Conservation (phyloP, 2,797 vertebrate genomes). For the Phoebastria nigripes region DNA sequence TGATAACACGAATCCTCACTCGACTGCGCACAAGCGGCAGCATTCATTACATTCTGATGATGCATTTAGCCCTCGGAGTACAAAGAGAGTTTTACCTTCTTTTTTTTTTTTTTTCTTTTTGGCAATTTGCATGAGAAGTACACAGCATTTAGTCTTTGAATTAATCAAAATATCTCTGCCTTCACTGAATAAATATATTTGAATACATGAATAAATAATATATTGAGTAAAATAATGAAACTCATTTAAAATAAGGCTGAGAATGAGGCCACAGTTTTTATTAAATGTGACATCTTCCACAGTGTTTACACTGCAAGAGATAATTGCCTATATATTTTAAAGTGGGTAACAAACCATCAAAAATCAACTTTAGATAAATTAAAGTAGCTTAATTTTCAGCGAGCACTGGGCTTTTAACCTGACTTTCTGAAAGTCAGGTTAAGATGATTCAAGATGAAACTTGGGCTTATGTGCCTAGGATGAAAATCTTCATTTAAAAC, state of each 20-base stretch:
- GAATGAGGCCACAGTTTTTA: constrained; percentile 40
- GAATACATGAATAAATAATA: constrained; percentile 54
- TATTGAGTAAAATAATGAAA: constrained; percentile 50
- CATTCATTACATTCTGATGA: constrained; percentile 25
- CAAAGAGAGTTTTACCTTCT: constrained; percentile 5
- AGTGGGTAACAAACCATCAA: constrained; percentile 19
- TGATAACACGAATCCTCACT: not conserved
- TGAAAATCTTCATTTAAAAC: constrained; percentile 24
- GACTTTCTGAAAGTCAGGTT: not conserved
- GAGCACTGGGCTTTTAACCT: not conserved
- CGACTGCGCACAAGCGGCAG: not conserved
- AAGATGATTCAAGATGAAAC: not conserved
- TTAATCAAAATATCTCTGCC: constrained; percentile 53
- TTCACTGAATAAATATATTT: constrained; percentile 49
- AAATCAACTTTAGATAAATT: constrained; percentile 5
- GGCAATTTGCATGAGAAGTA: constrained; percentile 34
- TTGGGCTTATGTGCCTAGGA: not conserved
- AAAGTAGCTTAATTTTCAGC: constrained; percentile 30
- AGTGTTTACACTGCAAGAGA: constrained; percentile 34
- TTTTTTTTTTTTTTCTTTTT: not conserved
- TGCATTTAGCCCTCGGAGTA: not conserved
- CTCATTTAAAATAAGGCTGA: constrained; percentile 14
- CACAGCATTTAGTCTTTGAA: constrained; percentile 44
- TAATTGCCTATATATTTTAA: constrained; percentile 43
- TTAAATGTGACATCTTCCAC: constrained; percentile 50